Evolutionary conservation across 2,113 vertebrate species (phyloP), one percentile per base, ranked within the genome.

Genomic region (Seriola dumerili): DNA sequence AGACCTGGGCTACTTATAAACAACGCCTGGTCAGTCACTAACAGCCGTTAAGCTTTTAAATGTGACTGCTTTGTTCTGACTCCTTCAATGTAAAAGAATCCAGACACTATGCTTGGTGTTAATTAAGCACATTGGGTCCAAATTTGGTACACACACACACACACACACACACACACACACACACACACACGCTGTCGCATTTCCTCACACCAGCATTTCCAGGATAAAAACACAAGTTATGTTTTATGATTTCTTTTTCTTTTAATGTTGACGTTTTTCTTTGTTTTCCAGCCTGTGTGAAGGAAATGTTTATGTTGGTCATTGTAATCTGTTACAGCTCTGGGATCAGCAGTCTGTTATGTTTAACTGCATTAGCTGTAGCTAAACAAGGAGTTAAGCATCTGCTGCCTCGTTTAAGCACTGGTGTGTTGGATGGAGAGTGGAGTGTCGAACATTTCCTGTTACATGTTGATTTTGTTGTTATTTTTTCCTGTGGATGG

Each of bases 21-120:
- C 32, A 8, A 79, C 61, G 52, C 36, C 72, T 8, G 44, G n/a
- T 38, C 72, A 13, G 55, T 70, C 62, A 78, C 65, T 83, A 58
- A 52, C 64, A n/a, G 52, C 71, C 48, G 55, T n/a, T 76, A 87
- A 87, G 85, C 84, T 78, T 89, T 80, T 57, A 59, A 79, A 61
- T 4, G 64, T 42, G 46, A 83, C 55, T 8, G 13, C 40, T 23
- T 8, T 25, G 54, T 3, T 57, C 19, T 23, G 52, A 58, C 79
- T 67, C 68, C 78, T 80, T 87, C 55, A 73, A 59, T 68, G 8
- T 69, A 65, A 80, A 82, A 73, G 19, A 40, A 57, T 66, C 17
- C 57, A 21, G 55, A 62, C 10, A 63, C n/a, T n/a, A 2, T 13
- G 44, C 67, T 71, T 17, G 7, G 55, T 5, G 50, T 79, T 61